Evolutionary conservation across 1,140 invertebrate species (phyloP).

Genomic region (Rhopalosiphum padi): DNA sequence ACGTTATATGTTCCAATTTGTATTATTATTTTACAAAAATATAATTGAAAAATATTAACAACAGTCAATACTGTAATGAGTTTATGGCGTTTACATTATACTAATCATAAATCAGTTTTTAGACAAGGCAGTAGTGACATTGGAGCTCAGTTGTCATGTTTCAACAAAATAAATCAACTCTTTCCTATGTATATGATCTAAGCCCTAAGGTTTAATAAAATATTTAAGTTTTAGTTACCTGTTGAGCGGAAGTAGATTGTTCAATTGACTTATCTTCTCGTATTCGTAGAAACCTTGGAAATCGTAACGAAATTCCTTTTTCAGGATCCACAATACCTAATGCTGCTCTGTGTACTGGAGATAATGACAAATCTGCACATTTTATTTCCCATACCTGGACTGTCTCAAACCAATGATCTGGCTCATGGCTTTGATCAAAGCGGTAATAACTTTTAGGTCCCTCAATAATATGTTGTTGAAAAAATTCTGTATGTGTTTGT

Average conservation of each 20-base stretch:
- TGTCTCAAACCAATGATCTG: slow-evolving; percentile 96
- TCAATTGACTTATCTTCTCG: slow-evolving; percentile 94
- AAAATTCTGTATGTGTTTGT: slow-evolving; percentile 76
- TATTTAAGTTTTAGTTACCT: slow-evolving; percentile 70
- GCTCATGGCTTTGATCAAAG: slow-evolving; percentile 77
- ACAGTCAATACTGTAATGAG: no score
- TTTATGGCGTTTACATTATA: background rate
- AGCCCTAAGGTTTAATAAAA: background rate
- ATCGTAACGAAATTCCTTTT: slow-evolving; percentile 94
- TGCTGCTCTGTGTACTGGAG: slow-evolving; percentile 91
- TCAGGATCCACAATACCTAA: slow-evolving; percentile 88
- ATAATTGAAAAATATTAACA: no score
- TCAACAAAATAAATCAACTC: no score
- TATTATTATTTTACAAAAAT: background rate
- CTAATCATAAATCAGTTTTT: background rate
- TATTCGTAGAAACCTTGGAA: slow-evolving; percentile 92
- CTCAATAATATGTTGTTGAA: slow-evolving; percentile 79
- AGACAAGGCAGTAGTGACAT: no score
- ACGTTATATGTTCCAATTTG: background rate
- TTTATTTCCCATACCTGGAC: slow-evolving; percentile 97
- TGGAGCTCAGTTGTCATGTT: no score
- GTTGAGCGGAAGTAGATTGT: slow-evolving; percentile 88
- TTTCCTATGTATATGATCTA: no score
- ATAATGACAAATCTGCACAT: slow-evolving; percentile 97
- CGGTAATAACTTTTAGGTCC: slow-evolving; percentile 86